Conservation (phyloP, 1,140 invertebrate species). For the Lasaia peninsularis region DNA sequence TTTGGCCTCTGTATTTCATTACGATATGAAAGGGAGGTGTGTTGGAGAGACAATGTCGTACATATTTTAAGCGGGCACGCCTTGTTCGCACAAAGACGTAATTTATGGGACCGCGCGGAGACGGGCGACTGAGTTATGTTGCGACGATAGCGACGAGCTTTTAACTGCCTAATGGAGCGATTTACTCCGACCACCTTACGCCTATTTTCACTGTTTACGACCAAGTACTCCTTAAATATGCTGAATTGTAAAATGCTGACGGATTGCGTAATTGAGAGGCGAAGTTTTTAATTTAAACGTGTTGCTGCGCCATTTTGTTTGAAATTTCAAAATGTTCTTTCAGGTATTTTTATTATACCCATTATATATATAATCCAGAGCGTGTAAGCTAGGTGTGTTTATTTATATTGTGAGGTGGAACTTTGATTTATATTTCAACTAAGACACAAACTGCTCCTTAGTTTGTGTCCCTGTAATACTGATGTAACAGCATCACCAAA, state of each 20-base stretch:
- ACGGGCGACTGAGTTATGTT: slow-evolving; percentile 70
- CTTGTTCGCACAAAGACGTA: slow-evolving; percentile 68
- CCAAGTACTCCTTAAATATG: slow-evolving; percentile 26
- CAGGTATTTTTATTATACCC: background rate
- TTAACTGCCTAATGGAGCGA: slow-evolving; percentile 75
- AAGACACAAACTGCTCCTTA: no score
- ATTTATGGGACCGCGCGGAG: slow-evolving; percentile 73
- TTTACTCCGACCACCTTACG: slow-evolving; percentile 67
- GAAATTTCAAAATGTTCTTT: background rate
- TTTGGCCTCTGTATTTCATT: slow-evolving; percentile 39
- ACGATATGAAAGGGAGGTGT: slow-evolving; percentile 55
- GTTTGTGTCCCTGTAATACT: no score
- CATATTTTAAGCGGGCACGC: slow-evolving; percentile 72
- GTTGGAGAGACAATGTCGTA: slow-evolving; percentile 68
- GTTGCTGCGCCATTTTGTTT: slow-evolving; percentile 6
- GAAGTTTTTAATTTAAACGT: slow-evolving; percentile 15
- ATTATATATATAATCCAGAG: background rate
- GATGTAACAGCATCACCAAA: no score
- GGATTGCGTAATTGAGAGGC: slow-evolving; percentile 9
- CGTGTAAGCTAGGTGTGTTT: no score
- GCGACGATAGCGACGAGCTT: slow-evolving; percentile 73
- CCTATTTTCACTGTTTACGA: slow-evolving; percentile 36
- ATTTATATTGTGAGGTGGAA: no score
- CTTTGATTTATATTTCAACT: background rate
- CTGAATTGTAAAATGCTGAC: slow-evolving; percentile 24